Evolutionary conservation across 1,140 invertebrate species (phyloP).

Genomic region (Galleria mellonella): DNA sequence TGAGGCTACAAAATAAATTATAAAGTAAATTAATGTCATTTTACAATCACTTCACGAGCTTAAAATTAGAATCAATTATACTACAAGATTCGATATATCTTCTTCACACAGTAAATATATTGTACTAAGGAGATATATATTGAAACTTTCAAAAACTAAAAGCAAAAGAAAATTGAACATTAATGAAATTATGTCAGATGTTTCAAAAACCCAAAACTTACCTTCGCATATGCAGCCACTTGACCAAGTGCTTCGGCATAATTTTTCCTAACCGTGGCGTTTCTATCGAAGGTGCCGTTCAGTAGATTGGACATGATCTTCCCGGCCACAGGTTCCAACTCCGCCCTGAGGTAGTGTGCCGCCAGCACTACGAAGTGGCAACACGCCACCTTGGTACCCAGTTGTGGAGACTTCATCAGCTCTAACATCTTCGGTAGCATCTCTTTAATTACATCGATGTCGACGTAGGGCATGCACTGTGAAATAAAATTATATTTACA

Average conservation of each 20-base stretch:
- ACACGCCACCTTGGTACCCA: conserved; percentile 90
- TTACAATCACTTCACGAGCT: too few relatives aligned
- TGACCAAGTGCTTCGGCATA: conserved; percentile 90
- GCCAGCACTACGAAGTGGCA: conserved; percentile 89
- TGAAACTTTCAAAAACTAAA: too few relatives aligned
- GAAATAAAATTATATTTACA: conserved; percentile 5
- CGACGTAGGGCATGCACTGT: conserved; percentile 89
- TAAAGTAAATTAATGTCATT: too few relatives aligned
- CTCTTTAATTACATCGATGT: conserved; percentile 83
- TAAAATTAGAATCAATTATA: too few relatives aligned
- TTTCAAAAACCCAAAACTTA: conserved; percentile 28
- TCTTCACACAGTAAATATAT: too few relatives aligned
- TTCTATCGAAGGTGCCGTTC: conserved; percentile 88
- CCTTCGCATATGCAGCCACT: conserved; percentile 89
- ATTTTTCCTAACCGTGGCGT: conserved; percentile 86
- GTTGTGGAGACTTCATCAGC: conserved; percentile 85
- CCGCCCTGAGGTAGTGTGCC: conserved; percentile 73
- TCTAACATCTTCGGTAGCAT: conserved; percentile 89
- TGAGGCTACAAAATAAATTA: conserved; percentile 72
- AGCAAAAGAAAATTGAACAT: too few relatives aligned
- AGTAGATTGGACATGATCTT: conserved; percentile 87
- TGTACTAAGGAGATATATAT: too few relatives aligned
- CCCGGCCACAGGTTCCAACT: conserved; percentile 76
- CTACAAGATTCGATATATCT: too few relatives aligned
- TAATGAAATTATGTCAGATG: too few relatives aligned